Evolutionary conservation across 2,113 vertebrate species (phyloP), one percentile per base, ranked within the genome.

Genomic region (Clarias macrocephalus): DNA sequence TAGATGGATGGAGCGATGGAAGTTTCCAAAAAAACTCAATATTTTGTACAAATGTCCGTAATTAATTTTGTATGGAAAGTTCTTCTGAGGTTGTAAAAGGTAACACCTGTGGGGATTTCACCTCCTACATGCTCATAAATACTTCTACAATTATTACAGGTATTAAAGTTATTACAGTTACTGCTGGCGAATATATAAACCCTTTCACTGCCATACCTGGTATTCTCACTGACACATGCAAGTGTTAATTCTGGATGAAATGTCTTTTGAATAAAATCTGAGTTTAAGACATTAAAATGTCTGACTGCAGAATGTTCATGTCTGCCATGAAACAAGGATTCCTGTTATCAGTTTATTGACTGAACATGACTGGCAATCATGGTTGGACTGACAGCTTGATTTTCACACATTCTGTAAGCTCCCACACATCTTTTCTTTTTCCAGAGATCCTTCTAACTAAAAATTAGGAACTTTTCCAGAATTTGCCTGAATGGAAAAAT

Each of bases 241-340:
- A 75, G 56, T n/a, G 25, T 33, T 79, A 2, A 79, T 79, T 86
- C 60, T 75, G 77, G 77, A 88, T 79, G 37, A 86, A 66, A 5
- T 82, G 87, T 87, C 42, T 87, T 83, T 68, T 54, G 33, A 85
- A 89, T 87, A 82, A 82, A 89, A 82, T 82, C 65, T 52, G 56
- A 79, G 85, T 85, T 85, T 63, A 30, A 56, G 18, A 85, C 82
- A 66, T 85, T 76, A 82, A 62, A 85, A 70, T 65, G 30, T 82
- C 59, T 62, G 79, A 81, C 57, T 33, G 57, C 57, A 23, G 57
- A 62, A 42, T 79, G 73, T 11, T 1, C 75, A 54, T 1, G 8
- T 56, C 42, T 54, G 54, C 52, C 52, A 80, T 28, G 13, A 30
- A 57, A 59, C n/a, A 80, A 7, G 59, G n/a, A 57, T 80, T 52